phyloP scores from a whole-genome alignment of 2,797 vertebrate genomes.

The Gouania willdenowi region DNA sequence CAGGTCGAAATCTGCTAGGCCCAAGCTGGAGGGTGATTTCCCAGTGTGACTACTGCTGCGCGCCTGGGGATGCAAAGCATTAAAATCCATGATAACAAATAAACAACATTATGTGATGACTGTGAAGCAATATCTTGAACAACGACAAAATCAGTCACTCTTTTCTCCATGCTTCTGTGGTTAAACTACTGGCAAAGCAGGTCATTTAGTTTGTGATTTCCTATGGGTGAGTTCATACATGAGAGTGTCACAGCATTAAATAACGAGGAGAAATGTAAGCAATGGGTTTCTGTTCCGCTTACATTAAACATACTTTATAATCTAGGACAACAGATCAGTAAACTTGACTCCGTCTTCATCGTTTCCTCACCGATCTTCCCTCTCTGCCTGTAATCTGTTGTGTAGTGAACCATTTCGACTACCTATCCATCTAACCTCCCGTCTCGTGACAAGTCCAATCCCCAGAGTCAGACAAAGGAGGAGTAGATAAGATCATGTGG shows the following conservation, averaged over 20 bases:
- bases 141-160: too few relatives aligned
- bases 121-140: too few relatives aligned
- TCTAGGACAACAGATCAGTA: conserved; percentile 12
- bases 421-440: conserved; percentile 39
- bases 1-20: conserved; percentile 92
- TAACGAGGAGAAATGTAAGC: too few relatives aligned
- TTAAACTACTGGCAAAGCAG: too few relatives aligned
- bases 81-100: not conserved
- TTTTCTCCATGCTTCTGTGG: too few relatives aligned
- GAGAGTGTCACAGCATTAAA: too few relatives aligned
- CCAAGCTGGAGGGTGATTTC: conserved; percentile 90
- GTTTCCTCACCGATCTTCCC: conserved; percentile 10
- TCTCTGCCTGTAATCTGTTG: conserved; percentile 23
- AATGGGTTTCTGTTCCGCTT: too few relatives aligned
- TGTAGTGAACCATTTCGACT: conserved; percentile 17
- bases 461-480: conserved; percentile 33
- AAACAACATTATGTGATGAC: not conserved
- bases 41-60: conserved; percentile 88
- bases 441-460: conserved; percentile 28
- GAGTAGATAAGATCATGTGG: conserved; percentile 37
- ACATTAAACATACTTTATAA: too few relatives aligned
- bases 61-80: conserved; percentile 66
- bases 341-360: conserved; percentile 23
- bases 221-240: too few relatives aligned
- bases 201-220: too few relatives aligned